Evolutionary conservation across 1,140 invertebrate species (phyloP), one percentile per base, ranked within the genome.

Genomic region (Camponotus pennsylvanicus): DNA sequence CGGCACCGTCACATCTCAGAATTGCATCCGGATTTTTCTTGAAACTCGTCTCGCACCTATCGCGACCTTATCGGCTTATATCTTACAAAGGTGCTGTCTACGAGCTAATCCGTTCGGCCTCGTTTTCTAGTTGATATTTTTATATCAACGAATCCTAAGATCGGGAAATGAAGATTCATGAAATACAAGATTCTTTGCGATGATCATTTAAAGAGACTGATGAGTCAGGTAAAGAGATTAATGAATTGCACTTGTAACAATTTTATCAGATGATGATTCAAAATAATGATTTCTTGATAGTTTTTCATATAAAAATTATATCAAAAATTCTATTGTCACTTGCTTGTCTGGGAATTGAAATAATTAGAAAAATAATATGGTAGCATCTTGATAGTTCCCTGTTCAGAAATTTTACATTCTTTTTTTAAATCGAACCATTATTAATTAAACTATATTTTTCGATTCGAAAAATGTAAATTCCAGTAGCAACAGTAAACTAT

Each of bases 1-100:
- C 21, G 63, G 15, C 55, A 66, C 34, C 61, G 82, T 87, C 87
- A 77, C 64, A 57, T 89, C 70, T 82, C 84, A 71, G 87, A 57
- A 85, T 89, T 57, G 78, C 79, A 45, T 34, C 87, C 78, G 86
- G 91, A 92, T 92, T 93, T 94, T 94, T 91, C 89, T 88, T 90
- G 86, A 92, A 94, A 93, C 92, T 90, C 91, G 92, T 93, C 93
- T 79, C 71, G 85, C 93, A 91, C 55, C 92, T 90, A 90, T 91
- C 92, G 89, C 85, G 64, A 66, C 49, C 55, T 66, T 69, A 1
- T 57, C 21, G 37, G 21, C 67, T 88, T 73, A 85, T 86, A 89
- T 89, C 89, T 84, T 91, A 88, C 89, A 70, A 87, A 83, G 71
- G 82, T 85, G 76, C 73, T 92, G 86, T 86, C 89, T 92, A 90